Percentiles rank a stretch among this genome's conserved stretches.
Conservation (phyloP, 2,113 vertebrate genomes). For the Cavia porcellus region DNA sequence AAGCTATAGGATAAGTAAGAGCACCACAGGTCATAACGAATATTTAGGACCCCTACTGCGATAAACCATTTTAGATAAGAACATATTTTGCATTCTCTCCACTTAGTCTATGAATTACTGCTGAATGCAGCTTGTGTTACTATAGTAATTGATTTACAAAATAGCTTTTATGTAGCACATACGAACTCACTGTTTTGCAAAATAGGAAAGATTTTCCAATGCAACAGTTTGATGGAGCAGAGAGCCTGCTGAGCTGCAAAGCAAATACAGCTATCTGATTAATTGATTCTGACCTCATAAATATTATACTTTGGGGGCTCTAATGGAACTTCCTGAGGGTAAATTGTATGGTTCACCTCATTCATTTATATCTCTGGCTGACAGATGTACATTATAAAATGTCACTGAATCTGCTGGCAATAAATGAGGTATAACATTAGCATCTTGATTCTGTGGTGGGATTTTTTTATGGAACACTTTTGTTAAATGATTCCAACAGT, state of each 20-base stretch:
- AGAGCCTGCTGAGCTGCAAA: conserved; percentile 87
- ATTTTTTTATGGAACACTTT: conserved; percentile 89
- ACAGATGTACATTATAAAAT: conserved; percentile 94
- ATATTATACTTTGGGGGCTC: conserved; percentile 92
- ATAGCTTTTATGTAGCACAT: conserved; percentile 75
- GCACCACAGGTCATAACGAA: neutral
- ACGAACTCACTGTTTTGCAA: conserved; percentile 79
- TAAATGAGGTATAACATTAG: conserved; percentile 92
- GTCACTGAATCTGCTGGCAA: conserved; percentile 93
- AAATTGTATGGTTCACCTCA: conserved; percentile 93
- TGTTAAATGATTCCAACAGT: conserved; percentile 90
- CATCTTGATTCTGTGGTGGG: conserved; percentile 89
- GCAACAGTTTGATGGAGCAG: conserved; percentile 86
- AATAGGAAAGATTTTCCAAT: conserved; percentile 82
- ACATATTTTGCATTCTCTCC: conserved; percentile 78
- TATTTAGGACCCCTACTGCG: conserved; percentile 59
- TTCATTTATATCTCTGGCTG: conserved; percentile 91
- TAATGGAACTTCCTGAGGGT: conserved; percentile 92
- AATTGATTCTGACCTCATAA: conserved; percentile 95
- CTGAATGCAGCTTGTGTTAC: conserved; percentile 55
- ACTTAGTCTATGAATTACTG: conserved; percentile 75
- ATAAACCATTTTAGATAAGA: conserved; percentile 74
- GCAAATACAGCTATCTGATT: conserved; percentile 92
- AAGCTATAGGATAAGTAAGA: neutral
- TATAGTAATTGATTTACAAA: conserved; percentile 84